These are phyloP conservation scores for Rhyacophila brunnea DNA, from an alignment of 1,140 invertebrate genomes.

Conservation along the genomic window DNA sequence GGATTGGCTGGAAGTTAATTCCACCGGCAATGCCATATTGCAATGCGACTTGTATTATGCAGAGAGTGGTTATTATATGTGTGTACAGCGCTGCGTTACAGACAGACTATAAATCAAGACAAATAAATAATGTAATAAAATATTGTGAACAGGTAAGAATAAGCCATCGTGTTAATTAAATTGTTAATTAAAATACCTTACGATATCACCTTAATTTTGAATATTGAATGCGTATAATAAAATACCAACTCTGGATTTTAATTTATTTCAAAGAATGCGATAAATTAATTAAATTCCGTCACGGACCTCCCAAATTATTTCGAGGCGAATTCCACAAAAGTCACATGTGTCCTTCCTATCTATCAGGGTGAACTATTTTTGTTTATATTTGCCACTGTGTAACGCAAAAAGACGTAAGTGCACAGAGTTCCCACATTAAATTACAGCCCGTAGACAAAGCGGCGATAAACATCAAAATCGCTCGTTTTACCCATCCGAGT, in stretches of 20 bases:
- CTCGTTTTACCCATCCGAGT: not conserved
- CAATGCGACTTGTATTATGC: no score
- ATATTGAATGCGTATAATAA: no score
- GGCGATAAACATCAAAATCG: conserved; percentile 2
- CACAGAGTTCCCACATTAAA: not conserved
- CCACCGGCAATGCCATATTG: no score
- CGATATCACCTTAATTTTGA: no score
- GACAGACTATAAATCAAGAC: no score
- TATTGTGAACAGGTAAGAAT: no score
- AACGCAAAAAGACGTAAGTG: conserved; percentile 9
- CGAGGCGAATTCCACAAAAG: conserved; percentile 28
- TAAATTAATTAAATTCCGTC: not conserved
- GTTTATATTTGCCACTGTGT: conserved; percentile 18
- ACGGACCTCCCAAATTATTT: conserved; percentile 6
- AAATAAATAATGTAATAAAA: no score
- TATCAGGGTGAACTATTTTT: conserved; percentile 33
- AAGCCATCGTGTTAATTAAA: no score
- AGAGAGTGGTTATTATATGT: no score
- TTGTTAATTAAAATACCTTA: not conserved
- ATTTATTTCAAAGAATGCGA: conserved; percentile 7
- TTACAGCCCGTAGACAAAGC: conserved; percentile 1
- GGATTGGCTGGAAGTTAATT: no score
- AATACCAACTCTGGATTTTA: not conserved
- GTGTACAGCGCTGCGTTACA: no score
- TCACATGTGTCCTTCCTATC: conserved; percentile 32